These are phyloP conservation scores for Hydrolagus affinis DNA, from an alignment of 2,113 vertebrate genomes.

Conservation along the genomic window DNA sequence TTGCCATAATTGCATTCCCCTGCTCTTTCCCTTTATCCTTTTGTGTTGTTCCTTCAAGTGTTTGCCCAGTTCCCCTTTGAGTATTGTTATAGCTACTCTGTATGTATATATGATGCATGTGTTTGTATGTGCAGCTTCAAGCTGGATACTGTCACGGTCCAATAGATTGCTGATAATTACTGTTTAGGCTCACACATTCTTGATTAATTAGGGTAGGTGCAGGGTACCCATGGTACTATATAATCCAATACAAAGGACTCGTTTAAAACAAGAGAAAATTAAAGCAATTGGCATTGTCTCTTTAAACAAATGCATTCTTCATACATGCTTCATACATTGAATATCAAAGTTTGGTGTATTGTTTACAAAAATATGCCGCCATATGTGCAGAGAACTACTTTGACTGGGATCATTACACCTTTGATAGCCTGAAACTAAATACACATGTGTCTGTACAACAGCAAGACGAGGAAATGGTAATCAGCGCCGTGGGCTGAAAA, in stretches of 20 bases:
- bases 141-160: too few species aligned
- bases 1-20: too few species aligned
- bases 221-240: too few species aligned
- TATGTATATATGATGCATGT: too few species aligned
- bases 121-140: too few species aligned
- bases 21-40: too few species aligned
- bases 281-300: background rate
- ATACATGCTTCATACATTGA: background rate
- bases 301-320: background rate
- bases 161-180: too few species aligned
- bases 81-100: too few species aligned
- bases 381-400: background rate
- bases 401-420: background rate
- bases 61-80: too few species aligned
- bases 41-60: too few species aligned
- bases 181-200: too few species aligned
- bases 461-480: background rate
- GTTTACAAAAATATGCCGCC: background rate
- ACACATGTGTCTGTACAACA: background rate
- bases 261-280: background rate
- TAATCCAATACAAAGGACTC: background rate
- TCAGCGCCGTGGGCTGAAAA: background rate
- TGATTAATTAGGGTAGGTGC: background rate
- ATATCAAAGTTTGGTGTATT: background rate
- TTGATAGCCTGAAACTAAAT: background rate